Conservation (phyloP, 2,888 invertebrate genomes). For the Toxonevra muliebris region DNA sequence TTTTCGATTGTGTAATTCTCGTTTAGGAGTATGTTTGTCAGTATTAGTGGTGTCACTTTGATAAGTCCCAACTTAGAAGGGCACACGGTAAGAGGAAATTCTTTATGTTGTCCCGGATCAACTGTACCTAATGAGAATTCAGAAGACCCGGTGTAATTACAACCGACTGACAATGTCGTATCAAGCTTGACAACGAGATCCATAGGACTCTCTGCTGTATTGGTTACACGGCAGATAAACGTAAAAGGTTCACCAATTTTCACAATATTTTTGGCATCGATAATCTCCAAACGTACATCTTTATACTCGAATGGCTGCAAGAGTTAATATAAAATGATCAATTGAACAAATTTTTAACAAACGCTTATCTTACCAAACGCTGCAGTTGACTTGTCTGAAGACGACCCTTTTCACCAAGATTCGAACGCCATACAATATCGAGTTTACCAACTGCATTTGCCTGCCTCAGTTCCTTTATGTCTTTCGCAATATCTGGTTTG, state of each 20-base stretch:
- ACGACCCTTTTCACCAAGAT: slow-evolving; percentile 95
- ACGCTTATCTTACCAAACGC: slow-evolving; percentile 73
- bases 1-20: slow-evolving; percentile 93
- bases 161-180: slow-evolving; percentile 70
- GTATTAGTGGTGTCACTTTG: slow-evolving; percentile 85
- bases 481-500: slow-evolving; percentile 76
- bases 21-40: slow-evolving; percentile 87
- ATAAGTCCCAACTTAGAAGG: slow-evolving; percentile 85
- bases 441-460: slow-evolving; percentile 94
- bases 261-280: slow-evolving; percentile 84
- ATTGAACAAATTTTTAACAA: background rate
- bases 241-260: slow-evolving; percentile 84
- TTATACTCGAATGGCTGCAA: slow-evolving; percentile 88
- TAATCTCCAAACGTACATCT: slow-evolving; percentile 87
- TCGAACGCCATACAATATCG: slow-evolving; percentile 98
- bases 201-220: slow-evolving; percentile 80
- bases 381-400: slow-evolving; percentile 95
- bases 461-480: slow-evolving; percentile 80
- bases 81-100: slow-evolving; percentile 80
- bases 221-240: slow-evolving; percentile 73
- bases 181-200: slow-evolving; percentile 85
- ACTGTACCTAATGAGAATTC: slow-evolving; percentile 73
- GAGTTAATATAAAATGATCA: slow-evolving; percentile 10
- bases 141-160: slow-evolving; percentile 79
- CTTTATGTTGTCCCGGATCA: slow-evolving; percentile 75